A percentile compares a stretch with the other conserved stretches of the same genome.
Conservation (phyloP, 2,113 vertebrate species). For the Octodon degus region DNA sequence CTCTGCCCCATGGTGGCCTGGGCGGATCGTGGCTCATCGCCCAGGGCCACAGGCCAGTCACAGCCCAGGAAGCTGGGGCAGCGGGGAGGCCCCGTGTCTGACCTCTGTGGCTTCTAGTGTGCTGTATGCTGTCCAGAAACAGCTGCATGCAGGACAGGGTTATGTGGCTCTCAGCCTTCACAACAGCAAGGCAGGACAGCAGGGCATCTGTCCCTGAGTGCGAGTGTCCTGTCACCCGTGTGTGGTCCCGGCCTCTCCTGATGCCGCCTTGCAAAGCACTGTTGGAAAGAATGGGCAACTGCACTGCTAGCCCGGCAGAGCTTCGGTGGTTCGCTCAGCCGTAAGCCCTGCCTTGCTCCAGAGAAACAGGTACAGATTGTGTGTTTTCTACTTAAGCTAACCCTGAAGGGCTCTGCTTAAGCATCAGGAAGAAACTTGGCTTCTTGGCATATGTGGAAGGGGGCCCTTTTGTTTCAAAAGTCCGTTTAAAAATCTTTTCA, state of each 20-base stretch:
- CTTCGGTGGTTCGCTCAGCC: not conserved
- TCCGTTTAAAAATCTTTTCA: not conserved
- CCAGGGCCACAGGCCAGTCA: not conserved
- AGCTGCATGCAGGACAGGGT: not conserved
- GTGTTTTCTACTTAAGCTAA: not conserved
- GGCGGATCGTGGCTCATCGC: not conserved
- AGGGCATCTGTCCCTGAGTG: fast-evolving
- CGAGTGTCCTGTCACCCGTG: no score
- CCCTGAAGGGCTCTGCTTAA: not conserved
- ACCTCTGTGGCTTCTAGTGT: not conserved
- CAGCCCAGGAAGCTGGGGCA: not conserved
- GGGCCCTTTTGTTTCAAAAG: not conserved
- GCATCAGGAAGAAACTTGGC: not conserved
- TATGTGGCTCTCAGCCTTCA: not conserved
- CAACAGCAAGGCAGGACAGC: not conserved
- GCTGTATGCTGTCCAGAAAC: no score
- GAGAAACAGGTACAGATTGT: not conserved
- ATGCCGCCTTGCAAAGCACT: not conserved
- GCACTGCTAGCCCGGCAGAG: not conserved
- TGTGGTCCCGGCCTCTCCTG: fast-evolving
- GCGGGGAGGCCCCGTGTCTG: not conserved
- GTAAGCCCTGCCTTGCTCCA: not conserved
- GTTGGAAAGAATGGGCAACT: not conserved
- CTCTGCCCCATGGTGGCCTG: not conserved
- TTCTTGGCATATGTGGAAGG: not conserved